Base-by-base conservation (phyloP, 2,797 vertebrate genomes). In the Ctenosaura bakeri region DNA sequence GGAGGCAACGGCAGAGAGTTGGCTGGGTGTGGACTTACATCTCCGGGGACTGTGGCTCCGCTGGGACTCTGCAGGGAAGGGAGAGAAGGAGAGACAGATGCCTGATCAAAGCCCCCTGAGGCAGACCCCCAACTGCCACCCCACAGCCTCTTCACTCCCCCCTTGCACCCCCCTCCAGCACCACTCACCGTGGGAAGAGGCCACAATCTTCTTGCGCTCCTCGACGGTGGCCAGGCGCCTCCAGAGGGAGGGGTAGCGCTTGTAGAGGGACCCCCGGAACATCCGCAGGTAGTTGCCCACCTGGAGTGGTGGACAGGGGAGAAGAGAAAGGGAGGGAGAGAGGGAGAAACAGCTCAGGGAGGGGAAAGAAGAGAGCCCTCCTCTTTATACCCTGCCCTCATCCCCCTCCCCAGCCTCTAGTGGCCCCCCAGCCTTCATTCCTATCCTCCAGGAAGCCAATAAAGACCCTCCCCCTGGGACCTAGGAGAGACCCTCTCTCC, bases 281-380 rank as follows among this genome's bases (percentile, higher is more conserved):
- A 99, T 99, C 66, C 99, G 98, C 93, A 99, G 92, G 97, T 99
- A 99, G 97, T 99, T 99, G 79, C 99, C 99, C 96, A 99, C 99
- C 99, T 99, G 94, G 83, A 94, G 89, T 26, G 22, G 50, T 18
- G 4, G 29, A 1, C n/a, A n/a, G n/a, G 56, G 54, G 14, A 1
- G 35, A 7, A 24, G 2, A 18, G 76, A 7, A 38, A 26, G 42
- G 16, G 9, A 3, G n/a, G 18, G 35, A 6, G 18, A 1, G 4
- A 10, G 46, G 3, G 10, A 3, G 16, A 22, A 6, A 7, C 35
- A 1, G 18, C 10, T 9, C 8, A 0, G 6, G 42, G 12, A 6
- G 26, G 66, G 7, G 1, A 4, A 10, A 50, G 50, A 20, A 3
- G 22, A 12, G 16, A 12, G 9, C 14, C 4, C 9, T 46, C 4